These are phyloP conservation scores for Druon quercuslanigerum DNA, from an alignment of 1,140 invertebrate species.

Conservation along the genomic window DNA sequence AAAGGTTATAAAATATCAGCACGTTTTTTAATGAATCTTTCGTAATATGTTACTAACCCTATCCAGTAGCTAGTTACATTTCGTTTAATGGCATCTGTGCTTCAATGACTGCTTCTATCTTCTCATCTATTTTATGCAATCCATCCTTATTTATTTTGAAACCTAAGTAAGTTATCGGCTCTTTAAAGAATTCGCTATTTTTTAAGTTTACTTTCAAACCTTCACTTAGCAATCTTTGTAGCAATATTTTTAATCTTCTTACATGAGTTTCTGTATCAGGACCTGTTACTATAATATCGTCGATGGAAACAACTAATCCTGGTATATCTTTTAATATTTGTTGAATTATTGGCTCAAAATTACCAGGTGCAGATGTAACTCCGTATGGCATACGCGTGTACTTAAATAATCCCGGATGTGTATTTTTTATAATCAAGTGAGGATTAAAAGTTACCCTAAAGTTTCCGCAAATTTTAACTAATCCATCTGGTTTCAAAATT, in stretches of 20 bases:
- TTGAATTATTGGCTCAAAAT: slow-evolving; percentile 66
- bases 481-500: too few species aligned
- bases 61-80: slow-evolving; percentile 37
- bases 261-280: slow-evolving; percentile 48
- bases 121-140: too few species aligned
- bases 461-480: too few species aligned
- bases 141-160: too few species aligned
- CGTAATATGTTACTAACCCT: too few species aligned
- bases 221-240: slow-evolving; percentile 27
- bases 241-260: slow-evolving; percentile 22
- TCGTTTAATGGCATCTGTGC: slow-evolving; percentile 50
- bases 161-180: slow-evolving; percentile 62
- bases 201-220: slow-evolving; percentile 61
- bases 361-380: slow-evolving; percentile 68
- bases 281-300: too few species aligned
- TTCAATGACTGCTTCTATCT: slow-evolving; percentile 42
- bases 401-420: slow-evolving; percentile 42
- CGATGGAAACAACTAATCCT: slow-evolving; percentile 58
- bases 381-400: too few species aligned
- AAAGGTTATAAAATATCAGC: too few species aligned
- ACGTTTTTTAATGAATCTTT: too few species aligned
- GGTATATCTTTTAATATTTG: slow-evolving; percentile 54
- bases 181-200: slow-evolving; percentile 59
- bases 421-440: too few species aligned
- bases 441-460: too few species aligned